Percentiles rank a stretch among this genome's conserved stretches.
These are phyloP conservation scores for Anguilla japonica DNA, from an alignment of 2,113 vertebrate genomes.

Conservation along the genomic window DNA sequence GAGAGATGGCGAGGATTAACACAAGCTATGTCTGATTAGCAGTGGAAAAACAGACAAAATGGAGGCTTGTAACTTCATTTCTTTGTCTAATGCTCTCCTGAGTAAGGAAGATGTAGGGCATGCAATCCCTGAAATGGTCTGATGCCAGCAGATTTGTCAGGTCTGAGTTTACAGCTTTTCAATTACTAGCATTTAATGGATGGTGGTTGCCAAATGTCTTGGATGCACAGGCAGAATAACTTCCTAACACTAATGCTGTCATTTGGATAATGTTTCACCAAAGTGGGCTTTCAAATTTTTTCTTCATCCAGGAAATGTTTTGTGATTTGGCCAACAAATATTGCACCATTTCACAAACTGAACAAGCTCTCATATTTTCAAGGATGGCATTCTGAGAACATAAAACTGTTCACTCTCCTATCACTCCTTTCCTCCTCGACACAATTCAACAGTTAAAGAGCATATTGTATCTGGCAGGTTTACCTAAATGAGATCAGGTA, in stretches of 20 bases:
- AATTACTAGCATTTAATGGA: conserved; percentile 15
- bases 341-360: not conserved
- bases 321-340: not conserved
- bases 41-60: not conserved
- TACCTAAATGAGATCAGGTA: no score
- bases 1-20: not conserved
- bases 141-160: conserved; percentile 8
- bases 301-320: not conserved
- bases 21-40: not conserved
- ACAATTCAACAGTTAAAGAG: no score
- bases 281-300: not conserved
- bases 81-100: not conserved
- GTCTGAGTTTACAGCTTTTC: not conserved
- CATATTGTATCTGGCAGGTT: no score
- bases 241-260: not conserved
- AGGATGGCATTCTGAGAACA: not conserved
- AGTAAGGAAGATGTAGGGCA: not conserved
- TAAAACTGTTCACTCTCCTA: not conserved
- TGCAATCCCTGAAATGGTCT: not conserved
- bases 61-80: not conserved
- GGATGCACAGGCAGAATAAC: not conserved
- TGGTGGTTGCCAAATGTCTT: not conserved
- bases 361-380: not conserved
- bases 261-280: not conserved
- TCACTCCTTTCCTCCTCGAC: no score